phyloP scores from a whole-genome alignment of 2,113 vertebrate species.

The Podarcis muralis region DNA sequence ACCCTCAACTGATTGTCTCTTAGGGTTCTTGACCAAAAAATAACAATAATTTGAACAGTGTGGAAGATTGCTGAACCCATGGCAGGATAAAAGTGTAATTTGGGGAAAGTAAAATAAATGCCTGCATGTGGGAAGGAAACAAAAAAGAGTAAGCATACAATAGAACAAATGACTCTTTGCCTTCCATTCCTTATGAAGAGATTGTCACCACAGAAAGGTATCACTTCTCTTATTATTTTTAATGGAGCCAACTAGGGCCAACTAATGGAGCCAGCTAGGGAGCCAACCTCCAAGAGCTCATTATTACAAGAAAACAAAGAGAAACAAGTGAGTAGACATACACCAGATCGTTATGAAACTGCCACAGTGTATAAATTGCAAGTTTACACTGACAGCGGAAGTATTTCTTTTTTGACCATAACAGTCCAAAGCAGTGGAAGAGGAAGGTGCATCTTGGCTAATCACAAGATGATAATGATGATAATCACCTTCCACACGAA shows the following conservation, averaged over 20 bases:
- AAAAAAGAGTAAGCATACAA: background rate
- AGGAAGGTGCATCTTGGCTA: background rate
- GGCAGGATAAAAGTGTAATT: background rate
- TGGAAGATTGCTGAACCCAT: background rate
- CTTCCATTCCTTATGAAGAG: background rate
- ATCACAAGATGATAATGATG: background rate
- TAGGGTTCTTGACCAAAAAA: background rate
- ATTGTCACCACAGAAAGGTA: background rate
- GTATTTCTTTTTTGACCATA: background rate
- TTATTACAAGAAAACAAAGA: background rate
- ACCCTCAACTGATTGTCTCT: background rate
- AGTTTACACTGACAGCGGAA: conserved; percentile 15
- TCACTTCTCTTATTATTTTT: background rate
- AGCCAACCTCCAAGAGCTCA: background rate
- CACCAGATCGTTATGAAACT: background rate
- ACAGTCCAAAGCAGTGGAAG: background rate
- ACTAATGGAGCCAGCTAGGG: background rate
- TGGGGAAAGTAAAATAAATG: background rate
- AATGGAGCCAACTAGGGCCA: background rate
- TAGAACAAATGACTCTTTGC: background rate
- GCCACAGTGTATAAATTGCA: background rate
- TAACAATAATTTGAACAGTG: background rate
- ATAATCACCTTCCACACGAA: no score
- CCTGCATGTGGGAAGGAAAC: background rate
- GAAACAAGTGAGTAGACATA: background rate